phyloP scores from a whole-genome alignment of 2,888 invertebrate genomes.

The Hyposoter dolosus region DNA sequence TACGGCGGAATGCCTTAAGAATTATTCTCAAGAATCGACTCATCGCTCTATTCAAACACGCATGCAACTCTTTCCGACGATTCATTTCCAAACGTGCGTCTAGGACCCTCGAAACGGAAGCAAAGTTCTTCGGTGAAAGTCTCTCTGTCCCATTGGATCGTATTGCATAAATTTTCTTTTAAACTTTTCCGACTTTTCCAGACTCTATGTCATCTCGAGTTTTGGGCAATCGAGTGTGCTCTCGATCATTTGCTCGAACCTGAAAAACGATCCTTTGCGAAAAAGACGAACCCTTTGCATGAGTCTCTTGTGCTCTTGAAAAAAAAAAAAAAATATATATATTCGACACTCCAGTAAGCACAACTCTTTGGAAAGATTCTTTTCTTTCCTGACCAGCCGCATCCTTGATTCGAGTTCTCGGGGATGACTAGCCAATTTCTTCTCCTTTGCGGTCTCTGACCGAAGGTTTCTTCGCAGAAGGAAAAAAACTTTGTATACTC shows the following conservation, averaged over 20 bases:
- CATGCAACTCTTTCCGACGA: slow-evolving; percentile 58
- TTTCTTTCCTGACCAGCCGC: slow-evolving; percentile 17
- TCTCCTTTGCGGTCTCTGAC: slow-evolving; percentile 44
- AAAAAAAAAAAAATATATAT: too few species aligned
- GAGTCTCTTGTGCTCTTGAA: slow-evolving; percentile 14
- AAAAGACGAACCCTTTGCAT: slow-evolving; percentile 52
- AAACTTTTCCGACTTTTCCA: slow-evolving; percentile 16
- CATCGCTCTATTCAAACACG: slow-evolving; percentile 43
- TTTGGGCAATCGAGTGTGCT: slow-evolving; percentile 12
- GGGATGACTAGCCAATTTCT: slow-evolving; percentile 59
- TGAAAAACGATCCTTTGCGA: slow-evolving; percentile 12
- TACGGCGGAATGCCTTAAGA: not conserved
- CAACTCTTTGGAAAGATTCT: slow-evolving; percentile 45
- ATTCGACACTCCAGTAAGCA: slow-evolving; percentile 37
- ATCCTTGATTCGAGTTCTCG: slow-evolving; percentile 28
- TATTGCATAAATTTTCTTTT: not conserved
- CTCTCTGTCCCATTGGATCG: not conserved
- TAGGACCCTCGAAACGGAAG: slow-evolving; percentile 1
- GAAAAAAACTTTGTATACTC: slow-evolving; percentile 4
- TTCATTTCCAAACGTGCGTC: not conserved
- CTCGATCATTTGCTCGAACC: slow-evolving; percentile 39
- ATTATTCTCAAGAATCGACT: slow-evolving; percentile 45
- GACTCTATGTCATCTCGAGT: slow-evolving; percentile 20
- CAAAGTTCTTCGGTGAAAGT: slow-evolving; percentile 16
- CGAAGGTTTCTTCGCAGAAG: not conserved